Percentiles rank a stretch among this genome's conserved stretches.
Evolutionary conservation across 1,140 invertebrate species (phyloP).

Genomic region (Halictus rubicundus): DNA sequence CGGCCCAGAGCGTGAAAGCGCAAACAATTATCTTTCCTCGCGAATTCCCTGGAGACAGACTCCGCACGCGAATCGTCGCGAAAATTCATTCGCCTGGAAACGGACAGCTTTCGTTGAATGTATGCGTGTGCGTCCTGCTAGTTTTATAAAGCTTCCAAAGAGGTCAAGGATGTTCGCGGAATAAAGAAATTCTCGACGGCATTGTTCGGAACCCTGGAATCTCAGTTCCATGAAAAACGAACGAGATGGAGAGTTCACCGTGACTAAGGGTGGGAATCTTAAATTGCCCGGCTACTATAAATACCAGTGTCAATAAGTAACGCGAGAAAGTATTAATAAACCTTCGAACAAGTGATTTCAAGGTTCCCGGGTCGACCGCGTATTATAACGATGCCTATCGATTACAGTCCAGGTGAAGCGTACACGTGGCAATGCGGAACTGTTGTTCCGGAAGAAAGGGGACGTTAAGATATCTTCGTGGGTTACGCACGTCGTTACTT

Average conservation of each 20-base stretch:
- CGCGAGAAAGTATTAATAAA: constrained; percentile 12
- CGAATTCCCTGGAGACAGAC: neutral
- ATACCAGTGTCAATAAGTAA: constrained; percentile 10
- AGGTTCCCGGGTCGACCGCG: constrained; percentile 7
- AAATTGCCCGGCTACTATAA: neutral
- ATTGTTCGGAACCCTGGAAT: neutral
- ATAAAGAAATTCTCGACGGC: neutral
- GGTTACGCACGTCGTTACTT: neutral
- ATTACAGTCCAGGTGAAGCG: constrained; percentile 30
- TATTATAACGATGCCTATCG: constrained; percentile 22
- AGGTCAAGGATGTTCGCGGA: constrained; percentile 15
- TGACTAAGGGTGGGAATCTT: neutral
- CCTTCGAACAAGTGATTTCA: constrained; percentile 27
- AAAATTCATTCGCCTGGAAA: neutral
- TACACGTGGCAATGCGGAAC: constrained; percentile 38
- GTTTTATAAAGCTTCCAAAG: neutral
- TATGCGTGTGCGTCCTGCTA: too few relatives aligned
- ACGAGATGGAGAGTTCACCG: neutral
- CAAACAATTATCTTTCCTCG: neutral
- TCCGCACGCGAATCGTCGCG: neutral
- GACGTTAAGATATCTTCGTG: constrained; percentile 10
- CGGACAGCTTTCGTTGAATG: neutral
- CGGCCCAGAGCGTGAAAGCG: neutral
- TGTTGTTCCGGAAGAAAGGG: constrained; percentile 27
- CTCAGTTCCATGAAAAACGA: neutral